Evolutionary conservation across 2,888 invertebrate species (phyloP).

Genomic region (Crossocerus cetratus): DNA sequence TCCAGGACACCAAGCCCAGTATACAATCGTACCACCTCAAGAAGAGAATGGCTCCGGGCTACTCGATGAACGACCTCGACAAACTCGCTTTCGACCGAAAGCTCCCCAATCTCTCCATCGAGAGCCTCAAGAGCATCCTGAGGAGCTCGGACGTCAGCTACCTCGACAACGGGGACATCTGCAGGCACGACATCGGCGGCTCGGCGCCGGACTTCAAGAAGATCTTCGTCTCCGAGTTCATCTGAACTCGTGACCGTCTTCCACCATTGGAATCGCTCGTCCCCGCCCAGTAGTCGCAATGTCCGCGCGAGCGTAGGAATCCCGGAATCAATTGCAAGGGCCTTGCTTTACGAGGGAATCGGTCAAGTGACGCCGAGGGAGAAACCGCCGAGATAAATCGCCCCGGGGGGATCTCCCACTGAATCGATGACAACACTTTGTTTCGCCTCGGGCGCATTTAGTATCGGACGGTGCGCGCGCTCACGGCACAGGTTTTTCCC

Average conservation of each 20-base stretch:
- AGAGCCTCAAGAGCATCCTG: constrained; percentile 73
- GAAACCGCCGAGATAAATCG: not conserved
- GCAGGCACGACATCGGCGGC: constrained; percentile 75
- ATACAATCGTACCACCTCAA: constrained; percentile 71
- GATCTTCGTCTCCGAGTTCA: constrained; percentile 79
- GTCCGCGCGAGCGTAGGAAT: not conserved
- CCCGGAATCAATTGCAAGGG: not conserved
- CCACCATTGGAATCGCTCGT: not conserved
- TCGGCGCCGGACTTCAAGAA: constrained; percentile 80
- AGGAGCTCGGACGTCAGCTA: constrained; percentile 73
- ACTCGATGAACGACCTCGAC: constrained; percentile 76
- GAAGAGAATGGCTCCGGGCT: constrained; percentile 67
- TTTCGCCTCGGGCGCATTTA: not conserved
- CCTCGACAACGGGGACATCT: constrained; percentile 74
- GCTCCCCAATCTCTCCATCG: constrained; percentile 70
- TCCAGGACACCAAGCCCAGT: constrained; percentile 62
- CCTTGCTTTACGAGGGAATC: not conserved
- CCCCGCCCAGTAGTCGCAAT: not conserved
- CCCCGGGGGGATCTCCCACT: not conserved
- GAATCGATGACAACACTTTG: constrained; percentile 10
- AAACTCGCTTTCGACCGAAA: constrained; percentile 57
- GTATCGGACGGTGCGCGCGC: not conserved
- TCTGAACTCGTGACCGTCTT: too few species aligned
- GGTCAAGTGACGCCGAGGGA: not conserved
- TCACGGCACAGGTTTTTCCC: constrained; percentile 25